Evolutionary conservation across 2,113 vertebrate genomes (phyloP), one percentile per base, ranked within the genome.

Genomic region (Corythornis cristatus): DNA sequence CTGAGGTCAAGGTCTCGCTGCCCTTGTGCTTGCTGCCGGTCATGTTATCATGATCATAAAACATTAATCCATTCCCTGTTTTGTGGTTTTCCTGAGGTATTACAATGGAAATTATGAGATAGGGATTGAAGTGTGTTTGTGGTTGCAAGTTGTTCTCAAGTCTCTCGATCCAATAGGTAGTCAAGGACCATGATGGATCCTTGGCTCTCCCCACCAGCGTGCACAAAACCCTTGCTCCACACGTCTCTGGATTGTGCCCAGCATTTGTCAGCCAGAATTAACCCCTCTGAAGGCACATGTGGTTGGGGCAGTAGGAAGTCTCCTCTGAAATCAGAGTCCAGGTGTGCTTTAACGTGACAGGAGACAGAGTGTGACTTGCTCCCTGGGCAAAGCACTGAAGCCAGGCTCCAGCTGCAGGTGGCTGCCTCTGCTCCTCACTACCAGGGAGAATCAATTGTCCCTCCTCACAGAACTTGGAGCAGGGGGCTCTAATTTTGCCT

Each of bases 41-140:
- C 64, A 50, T 37, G 37, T 89, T 95, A 83, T 88, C 91, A 15
- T 0, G 3, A 23, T 76, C 4, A 0, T 89, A 89, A 94, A 94
- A 62, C 2, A 2, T 33, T 46, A 31, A 73, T 68, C 28, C 5
- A 2, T 62, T 87, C 74, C 66, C 75, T 95, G 25, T 62, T 84
- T 83, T 76, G 60, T 87, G 82, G 78, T 83, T 91, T 94, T 85
- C 33, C 91, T 80, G 82, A 87, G 72, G 20, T 70, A 37, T 88
- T 94, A 51, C 67, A 42, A 75, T 73, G 75, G 85, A 80, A 89
- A 83, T 51, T 0, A 56, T 66, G 66, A 84, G 62, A 62, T 31
- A 65, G 89, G 50, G 62, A 40, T 29, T 68, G 78, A 89, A 85
- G 75, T 26, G 50, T 68, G 33, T 68, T 81, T 83, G 87, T 26